Base-by-base conservation (phyloP, 2,888 invertebrate species). In the Drosophila anomalata region DNA sequence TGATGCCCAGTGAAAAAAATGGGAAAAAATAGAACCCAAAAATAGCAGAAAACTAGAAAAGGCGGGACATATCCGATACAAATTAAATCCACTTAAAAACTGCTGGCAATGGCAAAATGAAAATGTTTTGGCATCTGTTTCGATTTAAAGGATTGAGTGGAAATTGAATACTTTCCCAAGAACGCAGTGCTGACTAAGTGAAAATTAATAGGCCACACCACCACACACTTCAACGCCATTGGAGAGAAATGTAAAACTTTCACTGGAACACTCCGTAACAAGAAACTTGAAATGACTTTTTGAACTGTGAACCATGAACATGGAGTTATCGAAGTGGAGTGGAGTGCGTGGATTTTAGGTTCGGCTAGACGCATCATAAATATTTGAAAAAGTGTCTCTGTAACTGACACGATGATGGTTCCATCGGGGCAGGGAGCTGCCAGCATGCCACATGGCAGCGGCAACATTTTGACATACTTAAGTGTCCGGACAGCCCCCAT, bases 401-500 rank as follows among this genome's bases (percentile, higher is more conserved):
- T 71, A 75, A 79, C 67, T 86, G 78, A 84, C 84, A 78, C 81
- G 79, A 51, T 70, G 73, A 61, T 54, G 65, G 50, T 44, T 57
- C 51, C 26, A 29, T 14, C 29, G 14, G 51, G 53, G 20, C 2
- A 39, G 33, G 26, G 46, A 12, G 20, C 51, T 29, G 54, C 78
- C 76, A 72, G 84, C 85, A 84, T 88, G 81, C 86, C 79, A 72
- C 75, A 78, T 82, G 82, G 73, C 72, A 63, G 79, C 86, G 55
- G 53, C 61, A 88, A 86, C 87, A 88, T 84, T 84, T 85, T 88
- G 88, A 87, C 88, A 88, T 85, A 88, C 87, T 88, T 78, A 88
- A 87, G 77, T 83, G 84, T 79, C 72, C 72, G 87, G 87, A 78
- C 79, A 79, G 68, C 71, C 84, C 77, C 83, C 85, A 88, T 78